Percentiles rank a stretch among this genome's conserved stretches.
These are phyloP conservation scores for Taurulus bubalis DNA, from an alignment of 2,113 vertebrate genomes.

Conservation along the genomic window DNA sequence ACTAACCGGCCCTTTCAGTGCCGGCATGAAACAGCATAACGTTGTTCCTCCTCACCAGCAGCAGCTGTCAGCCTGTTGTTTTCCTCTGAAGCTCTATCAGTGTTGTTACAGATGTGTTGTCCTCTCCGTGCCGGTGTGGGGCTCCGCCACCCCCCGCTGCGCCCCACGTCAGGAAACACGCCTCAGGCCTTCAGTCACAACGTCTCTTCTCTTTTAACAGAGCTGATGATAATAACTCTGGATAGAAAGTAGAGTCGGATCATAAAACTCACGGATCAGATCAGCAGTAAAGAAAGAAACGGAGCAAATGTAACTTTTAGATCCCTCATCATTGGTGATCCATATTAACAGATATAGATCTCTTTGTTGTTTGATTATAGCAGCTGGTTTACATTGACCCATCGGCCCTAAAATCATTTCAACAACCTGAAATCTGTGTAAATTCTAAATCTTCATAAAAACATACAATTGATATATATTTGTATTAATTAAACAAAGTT, in stretches of 20 bases:
- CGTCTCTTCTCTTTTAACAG: neutral
- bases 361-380: too few relatives aligned
- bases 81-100: slow-evolving; percentile 49
- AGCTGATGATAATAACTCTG: neutral
- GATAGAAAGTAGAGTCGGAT: neutral
- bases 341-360: too few relatives aligned
- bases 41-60: slow-evolving; percentile 46
- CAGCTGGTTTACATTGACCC: too few relatives aligned
- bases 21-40: slow-evolving; percentile 30
- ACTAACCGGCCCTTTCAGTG: neutral
- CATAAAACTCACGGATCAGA: neutral
- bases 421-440: too few relatives aligned
- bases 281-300: neutral
- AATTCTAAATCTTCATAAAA: too few relatives aligned
- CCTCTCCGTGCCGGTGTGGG: slow-evolving; percentile 39
- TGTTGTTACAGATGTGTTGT: slow-evolving; percentile 75
- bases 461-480: too few relatives aligned
- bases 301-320: neutral
- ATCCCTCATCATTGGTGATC: neutral
- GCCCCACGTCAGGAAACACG: neutral
- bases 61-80: slow-evolving; percentile 63
- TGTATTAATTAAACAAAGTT: too few relatives aligned
- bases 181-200: slow-evolving; percentile 24
- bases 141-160: slow-evolving; percentile 26
- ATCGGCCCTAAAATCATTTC: too few relatives aligned